Evolutionary conservation across 2,113 vertebrate species (phyloP), one percentile per base, ranked within the genome.

Genomic region (Brachypodius melanocephalos): DNA sequence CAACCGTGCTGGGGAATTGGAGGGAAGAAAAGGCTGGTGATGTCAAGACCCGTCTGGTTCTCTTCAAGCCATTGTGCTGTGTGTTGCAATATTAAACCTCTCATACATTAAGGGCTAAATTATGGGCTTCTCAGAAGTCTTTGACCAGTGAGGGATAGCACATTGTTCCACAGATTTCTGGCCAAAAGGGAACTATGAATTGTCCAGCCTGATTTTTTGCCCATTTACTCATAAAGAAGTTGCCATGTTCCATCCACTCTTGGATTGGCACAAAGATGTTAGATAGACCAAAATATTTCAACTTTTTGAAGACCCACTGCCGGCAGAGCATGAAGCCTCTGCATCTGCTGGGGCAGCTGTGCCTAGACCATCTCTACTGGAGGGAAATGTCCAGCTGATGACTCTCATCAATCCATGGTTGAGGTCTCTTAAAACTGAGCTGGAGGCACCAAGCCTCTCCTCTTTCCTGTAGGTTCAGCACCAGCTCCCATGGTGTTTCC

Each of bases 41-140:
- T 95, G 89, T 85, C 88, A 95, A 90, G 93, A 88, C 88, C 78
- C 43, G 3, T 94, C 85, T 95, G 89, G 91, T 93, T 95, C 93
- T 90, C 84, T 95, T 95, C 91, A 96, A 88, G 54, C 57, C 91
- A 89, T 95, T 95, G 93, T 93, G 63, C 77, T 91, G 45, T 5
- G 1, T 52, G 22, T 76, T 89, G 87, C 65, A 92, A 90, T 66
- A 80, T 71, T 88, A 96, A 93, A 82, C 25, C 43, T 85, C 72
- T 92, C 45, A 57, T 93, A 59, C 29, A 48, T 91, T 58, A 88
- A 1, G 1, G 49, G 46, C 73, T 95, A 72, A 93, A 92, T 92
- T 74, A 87, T 18, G 45, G 45, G 45, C 42, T 82, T 87, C 58
- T 93, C 55, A 91, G 71, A 96, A 89, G 66, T 75, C 67, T 72